Percentiles rank a stretch among this genome's conserved stretches.
Conservation (phyloP, 1,140 invertebrate species). For the Pemphigus obesinymphae region DNA sequence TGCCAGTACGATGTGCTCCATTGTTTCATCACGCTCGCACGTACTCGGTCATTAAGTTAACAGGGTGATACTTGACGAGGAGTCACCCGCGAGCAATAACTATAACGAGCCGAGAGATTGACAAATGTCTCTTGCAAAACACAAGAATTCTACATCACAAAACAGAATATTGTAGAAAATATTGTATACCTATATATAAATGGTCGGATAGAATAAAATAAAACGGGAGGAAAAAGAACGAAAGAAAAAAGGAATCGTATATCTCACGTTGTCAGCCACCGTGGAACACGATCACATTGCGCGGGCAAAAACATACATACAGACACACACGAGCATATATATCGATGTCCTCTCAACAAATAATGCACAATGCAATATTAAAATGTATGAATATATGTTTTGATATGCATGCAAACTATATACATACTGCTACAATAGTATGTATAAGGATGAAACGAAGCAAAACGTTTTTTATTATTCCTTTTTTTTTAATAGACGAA, state of each 20-base stretch:
- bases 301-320: background rate
- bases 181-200: too few species aligned
- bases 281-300: conserved; percentile 9
- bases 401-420: conserved; percentile 33
- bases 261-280: conserved; percentile 39
- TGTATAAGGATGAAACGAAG: background rate
- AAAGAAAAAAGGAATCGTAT: conserved; percentile 1
- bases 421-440: background rate
- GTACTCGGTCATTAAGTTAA: conserved; percentile 14
- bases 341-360: background rate
- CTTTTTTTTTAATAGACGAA: background rate
- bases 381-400: conserved; percentile 32
- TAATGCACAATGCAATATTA: conserved; percentile 36
- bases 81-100: background rate
- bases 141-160: background rate
- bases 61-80: background rate
- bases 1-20: background rate
- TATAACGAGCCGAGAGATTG: conserved; percentile 14
- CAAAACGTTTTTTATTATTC: conserved; percentile 17
- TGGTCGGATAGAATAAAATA: background rate
- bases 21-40: background rate
- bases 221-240: background rate
- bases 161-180: too few species aligned
- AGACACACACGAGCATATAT: background rate
- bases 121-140: conserved; percentile 16